Percentiles rank a stretch among this genome's conserved stretches.
Conservation (phyloP, 2,888 invertebrate species). For the Caenorhabditis doughertyi region DNA sequence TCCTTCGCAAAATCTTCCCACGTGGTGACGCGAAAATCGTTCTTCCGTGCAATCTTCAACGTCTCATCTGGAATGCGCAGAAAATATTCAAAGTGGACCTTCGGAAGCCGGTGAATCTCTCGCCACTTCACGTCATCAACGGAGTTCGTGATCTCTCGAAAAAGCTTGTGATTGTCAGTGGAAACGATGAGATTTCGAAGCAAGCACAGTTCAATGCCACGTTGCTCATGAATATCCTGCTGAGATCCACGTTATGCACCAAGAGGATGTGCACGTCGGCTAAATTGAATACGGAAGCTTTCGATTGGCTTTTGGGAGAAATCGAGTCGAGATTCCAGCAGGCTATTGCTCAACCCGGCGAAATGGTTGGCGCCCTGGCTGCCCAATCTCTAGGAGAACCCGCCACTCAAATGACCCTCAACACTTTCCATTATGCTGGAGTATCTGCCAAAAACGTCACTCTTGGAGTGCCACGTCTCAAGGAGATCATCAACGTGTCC, state of each 20-base stretch:
- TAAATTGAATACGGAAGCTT: conserved; percentile 94
- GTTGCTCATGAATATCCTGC: conserved; percentile 93
- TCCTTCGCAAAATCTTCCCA: conserved; percentile 93
- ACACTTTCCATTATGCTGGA: conserved; percentile 99
- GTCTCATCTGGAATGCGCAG: conserved; percentile 99
- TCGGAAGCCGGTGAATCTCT: conserved; percentile 70
- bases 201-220: conserved; percentile 97
- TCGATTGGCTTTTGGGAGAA: conserved; percentile 98
- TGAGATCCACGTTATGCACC: conserved; percentile 95
- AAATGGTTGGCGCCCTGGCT: conserved; percentile 99
- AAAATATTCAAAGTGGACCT: conserved; percentile 98
- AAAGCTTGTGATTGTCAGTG: conserved; percentile 91
- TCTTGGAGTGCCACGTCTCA: conserved; percentile 97
- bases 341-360: conserved; percentile 92
- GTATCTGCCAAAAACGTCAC: conserved; percentile 93
- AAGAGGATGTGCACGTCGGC: conserved; percentile 97
- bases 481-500: conserved; percentile 95
- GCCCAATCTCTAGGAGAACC: conserved; percentile 99
- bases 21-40: conserved; percentile 87
- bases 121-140: conserved; percentile 81
- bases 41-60: conserved; percentile 95
- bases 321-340: conserved; percentile 98
- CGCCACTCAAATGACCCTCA: conserved; percentile 99
- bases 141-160: conserved; percentile 92
- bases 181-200: conserved; percentile 94